Conservation (phyloP, 2,888 invertebrate species). For the Celastrina argiolus region DNA sequence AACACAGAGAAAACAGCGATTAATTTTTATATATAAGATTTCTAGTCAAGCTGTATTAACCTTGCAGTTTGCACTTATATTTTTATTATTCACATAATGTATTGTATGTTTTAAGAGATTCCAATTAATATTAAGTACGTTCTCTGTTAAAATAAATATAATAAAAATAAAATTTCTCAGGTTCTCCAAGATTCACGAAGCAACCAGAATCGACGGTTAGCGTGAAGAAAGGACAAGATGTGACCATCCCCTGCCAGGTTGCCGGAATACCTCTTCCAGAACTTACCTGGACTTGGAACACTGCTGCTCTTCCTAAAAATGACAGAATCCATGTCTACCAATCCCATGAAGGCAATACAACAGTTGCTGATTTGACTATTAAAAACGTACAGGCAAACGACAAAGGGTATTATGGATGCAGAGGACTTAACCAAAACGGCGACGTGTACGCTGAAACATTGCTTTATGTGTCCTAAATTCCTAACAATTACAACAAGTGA, state of each 20-base stretch:
- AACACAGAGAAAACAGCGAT: too few relatives aligned
- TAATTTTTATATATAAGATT: too few relatives aligned
- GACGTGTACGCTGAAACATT: constrained; percentile 47
- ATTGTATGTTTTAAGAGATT: too few relatives aligned
- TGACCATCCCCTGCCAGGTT: constrained; percentile 51
- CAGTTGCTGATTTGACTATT: constrained; percentile 46
- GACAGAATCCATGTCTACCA: constrained; percentile 34
- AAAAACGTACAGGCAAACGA: constrained; percentile 46
- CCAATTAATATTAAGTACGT: too few relatives aligned
- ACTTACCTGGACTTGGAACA: constrained; percentile 50
- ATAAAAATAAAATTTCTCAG: constrained; percentile 37
- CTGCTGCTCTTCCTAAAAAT: constrained; percentile 39
- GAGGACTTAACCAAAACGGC: constrained; percentile 47
- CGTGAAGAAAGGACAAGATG: constrained; percentile 45
- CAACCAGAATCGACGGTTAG: constrained; percentile 40
- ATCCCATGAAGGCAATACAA: constrained; percentile 26
- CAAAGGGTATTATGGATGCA: constrained; percentile 60
- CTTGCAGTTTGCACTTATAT: too few relatives aligned
- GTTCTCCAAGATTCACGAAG: constrained; percentile 45
- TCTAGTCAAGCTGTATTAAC: too few relatives aligned
- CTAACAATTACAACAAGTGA: too few relatives aligned
- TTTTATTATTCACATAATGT: too few relatives aligned
- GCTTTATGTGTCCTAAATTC: constrained; percentile 30
- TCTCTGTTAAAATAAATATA: too few relatives aligned
- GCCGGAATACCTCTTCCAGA: constrained; percentile 45